phyloP scores from a whole-genome alignment of 2,797 vertebrate genomes.

The Pseudochromis fuscus region DNA sequence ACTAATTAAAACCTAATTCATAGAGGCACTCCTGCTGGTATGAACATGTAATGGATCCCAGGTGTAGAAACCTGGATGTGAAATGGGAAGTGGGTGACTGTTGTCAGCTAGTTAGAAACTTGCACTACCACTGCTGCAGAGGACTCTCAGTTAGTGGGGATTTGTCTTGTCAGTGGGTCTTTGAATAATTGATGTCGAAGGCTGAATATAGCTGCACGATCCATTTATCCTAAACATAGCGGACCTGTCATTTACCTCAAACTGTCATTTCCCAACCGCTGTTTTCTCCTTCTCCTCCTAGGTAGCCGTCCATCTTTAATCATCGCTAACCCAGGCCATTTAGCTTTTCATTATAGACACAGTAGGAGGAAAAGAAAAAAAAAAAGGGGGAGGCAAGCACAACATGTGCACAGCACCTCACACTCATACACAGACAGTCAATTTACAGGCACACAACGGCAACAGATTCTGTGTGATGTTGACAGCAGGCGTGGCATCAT shows the following conservation, averaged over 20 bases:
- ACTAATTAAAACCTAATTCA: constrained; percentile 45
- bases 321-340: constrained; percentile 65
- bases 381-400: constrained; percentile 34
- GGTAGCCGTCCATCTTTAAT: constrained; percentile 74
- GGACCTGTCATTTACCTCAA: constrained; percentile 75
- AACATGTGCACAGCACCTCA: constrained; percentile 38
- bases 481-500: constrained; percentile 21
- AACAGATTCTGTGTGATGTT: constrained; percentile 27
- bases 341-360: constrained; percentile 74
- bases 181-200: constrained; percentile 75
- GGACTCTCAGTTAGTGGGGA: constrained; percentile 51
- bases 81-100: constrained; percentile 33
- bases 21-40: neutral
- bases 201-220: constrained; percentile 73
- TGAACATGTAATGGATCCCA: constrained; percentile 30
- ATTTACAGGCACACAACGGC: constrained; percentile 10
- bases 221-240: constrained; percentile 78
- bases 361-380: constrained; percentile 61
- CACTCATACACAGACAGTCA: constrained; percentile 15
- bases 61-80: constrained; percentile 16
- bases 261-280: constrained; percentile 65
- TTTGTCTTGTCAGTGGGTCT: constrained; percentile 67
- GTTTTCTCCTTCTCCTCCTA: constrained; percentile 55
- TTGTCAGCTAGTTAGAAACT: constrained; percentile 47
- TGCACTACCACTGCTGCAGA: constrained; percentile 27